Conservation (phyloP, 2,888 invertebrate genomes). For the Stenodema calcarata region DNA sequence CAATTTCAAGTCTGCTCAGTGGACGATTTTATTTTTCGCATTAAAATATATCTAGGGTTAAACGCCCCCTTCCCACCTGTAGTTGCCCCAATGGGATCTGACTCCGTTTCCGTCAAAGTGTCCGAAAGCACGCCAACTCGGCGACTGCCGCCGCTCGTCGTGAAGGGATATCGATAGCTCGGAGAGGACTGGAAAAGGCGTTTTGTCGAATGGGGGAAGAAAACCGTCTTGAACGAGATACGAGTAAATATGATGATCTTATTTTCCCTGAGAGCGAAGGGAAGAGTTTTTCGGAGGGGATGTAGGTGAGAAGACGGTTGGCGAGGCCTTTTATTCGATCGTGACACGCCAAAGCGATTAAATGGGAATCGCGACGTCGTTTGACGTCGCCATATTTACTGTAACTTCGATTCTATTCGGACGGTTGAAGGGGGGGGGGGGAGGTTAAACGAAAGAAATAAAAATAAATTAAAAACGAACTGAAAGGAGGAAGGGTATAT, state of each 20-base stretch:
- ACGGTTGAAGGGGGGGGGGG: too few species aligned
- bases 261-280: background rate
- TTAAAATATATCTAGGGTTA: too few species aligned
- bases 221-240: background rate
- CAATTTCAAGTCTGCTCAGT: too few species aligned
- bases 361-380: background rate
- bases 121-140: background rate
- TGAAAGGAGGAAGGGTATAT: too few species aligned
- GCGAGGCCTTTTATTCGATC: background rate
- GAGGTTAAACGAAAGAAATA: too few species aligned
- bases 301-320: background rate
- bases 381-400: too few species aligned
- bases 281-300: background rate
- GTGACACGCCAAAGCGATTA: background rate
- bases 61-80: too few species aligned
- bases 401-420: too few species aligned
- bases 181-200: background rate
- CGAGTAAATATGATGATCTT: conserved; percentile 2
- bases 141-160: background rate
- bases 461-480: too few species aligned
- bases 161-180: background rate
- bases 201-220: background rate
- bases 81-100: too few species aligned
- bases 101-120: too few species aligned
- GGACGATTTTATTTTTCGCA: too few species aligned